These are phyloP conservation scores for Sebastes hubbsi DNA, from an alignment of 2,797 vertebrate species.

Conservation along the genomic window DNA sequence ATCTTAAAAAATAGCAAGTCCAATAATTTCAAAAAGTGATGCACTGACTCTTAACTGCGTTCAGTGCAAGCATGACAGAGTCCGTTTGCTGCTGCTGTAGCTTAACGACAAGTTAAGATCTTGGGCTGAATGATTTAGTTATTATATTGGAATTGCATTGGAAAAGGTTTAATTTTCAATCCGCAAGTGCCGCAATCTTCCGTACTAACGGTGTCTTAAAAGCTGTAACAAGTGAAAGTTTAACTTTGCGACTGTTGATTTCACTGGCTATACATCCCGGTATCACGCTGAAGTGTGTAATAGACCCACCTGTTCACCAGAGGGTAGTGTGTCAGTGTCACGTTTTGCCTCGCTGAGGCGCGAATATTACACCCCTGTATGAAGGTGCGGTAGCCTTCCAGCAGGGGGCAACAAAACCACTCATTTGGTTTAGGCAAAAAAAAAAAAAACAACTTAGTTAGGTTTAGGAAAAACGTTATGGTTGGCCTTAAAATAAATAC, in stretches of 20 bases:
- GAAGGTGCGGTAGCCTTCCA: too few species aligned
- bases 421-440: too few species aligned
- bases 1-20: constrained; percentile 1
- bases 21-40: background rate
- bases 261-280: background rate
- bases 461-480: too few species aligned
- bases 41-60: background rate
- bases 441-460: too few species aligned
- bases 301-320: too few species aligned
- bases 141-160: background rate
- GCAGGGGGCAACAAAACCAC: too few species aligned
- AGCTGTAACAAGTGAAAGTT: background rate
- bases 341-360: too few species aligned
- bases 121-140: background rate
- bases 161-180: background rate
- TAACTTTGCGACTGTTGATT: background rate
- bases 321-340: too few species aligned
- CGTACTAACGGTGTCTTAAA: background rate
- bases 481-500: too few species aligned
- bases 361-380: too few species aligned
- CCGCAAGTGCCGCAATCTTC: background rate
- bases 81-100: background rate
- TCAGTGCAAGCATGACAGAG: background rate
- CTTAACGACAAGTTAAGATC: background rate
- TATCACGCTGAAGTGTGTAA: too few species aligned